phyloP scores from a whole-genome alignment of 2,888 invertebrate genomes.

The Cancer borealis region DNA sequence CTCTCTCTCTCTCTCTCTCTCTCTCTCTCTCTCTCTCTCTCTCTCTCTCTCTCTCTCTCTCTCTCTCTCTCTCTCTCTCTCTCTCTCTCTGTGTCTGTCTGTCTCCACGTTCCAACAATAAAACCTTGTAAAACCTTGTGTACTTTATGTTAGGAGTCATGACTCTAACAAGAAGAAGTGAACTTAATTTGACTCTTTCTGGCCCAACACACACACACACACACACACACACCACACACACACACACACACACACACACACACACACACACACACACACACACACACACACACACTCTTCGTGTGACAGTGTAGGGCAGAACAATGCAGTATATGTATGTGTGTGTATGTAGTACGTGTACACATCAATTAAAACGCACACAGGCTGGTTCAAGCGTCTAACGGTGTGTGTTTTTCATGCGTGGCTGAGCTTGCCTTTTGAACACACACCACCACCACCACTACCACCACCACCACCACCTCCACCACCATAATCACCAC shows the following conservation, averaged over 20 bases:
- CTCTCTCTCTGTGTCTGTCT: conserved; percentile 26
- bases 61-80: conserved; percentile 37
- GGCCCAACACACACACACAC: not conserved
- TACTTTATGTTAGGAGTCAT: not conserved
- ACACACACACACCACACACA: conserved; percentile 20
- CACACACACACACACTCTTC: not conserved
- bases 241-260: no score
- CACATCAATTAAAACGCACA: not conserved
- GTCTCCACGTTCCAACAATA: conserved; percentile 2
- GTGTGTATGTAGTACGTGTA: not conserved
- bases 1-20: conserved; percentile 45
- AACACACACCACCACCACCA: not conserved
- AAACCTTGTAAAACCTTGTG: not conserved
- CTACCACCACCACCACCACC: conserved; percentile 7
- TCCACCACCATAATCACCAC: not conserved
- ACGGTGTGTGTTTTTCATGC: conserved; percentile 30
- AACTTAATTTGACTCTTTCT: no score
- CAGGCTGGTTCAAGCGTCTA: not conserved
- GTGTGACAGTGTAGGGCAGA: not conserved
- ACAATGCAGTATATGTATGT: not conserved
- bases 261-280: no score
- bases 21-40: conserved; percentile 45
- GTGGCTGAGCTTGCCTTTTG: not conserved
- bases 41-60: conserved; percentile 35
- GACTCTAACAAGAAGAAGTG: not conserved